Evolutionary conservation across 2,888 invertebrate species (phyloP).

Genomic region (Apoderus coryli): DNA sequence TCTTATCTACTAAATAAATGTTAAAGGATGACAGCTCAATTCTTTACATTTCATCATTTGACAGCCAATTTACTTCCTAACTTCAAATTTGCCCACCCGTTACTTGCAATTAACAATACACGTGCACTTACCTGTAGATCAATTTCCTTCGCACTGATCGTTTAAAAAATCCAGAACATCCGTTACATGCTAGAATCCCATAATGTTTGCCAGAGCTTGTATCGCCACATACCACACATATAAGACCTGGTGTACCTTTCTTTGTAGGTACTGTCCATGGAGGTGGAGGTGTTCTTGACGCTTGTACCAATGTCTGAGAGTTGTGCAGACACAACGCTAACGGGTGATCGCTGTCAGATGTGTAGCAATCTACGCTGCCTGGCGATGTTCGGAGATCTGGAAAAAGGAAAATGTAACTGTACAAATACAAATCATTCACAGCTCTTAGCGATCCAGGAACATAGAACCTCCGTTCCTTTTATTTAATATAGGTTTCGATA

Average conservation of each 20-base stretch:
- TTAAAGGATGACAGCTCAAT: too few species aligned
- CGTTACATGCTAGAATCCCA: conserved; percentile 96
- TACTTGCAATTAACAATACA: too few species aligned
- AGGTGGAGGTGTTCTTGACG: conserved; percentile 46
- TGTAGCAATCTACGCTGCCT: conserved; percentile 30
- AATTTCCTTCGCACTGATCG: conserved; percentile 89
- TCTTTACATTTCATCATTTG: too few species aligned
- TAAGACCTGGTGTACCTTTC: conserved; percentile 57
- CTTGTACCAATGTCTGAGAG: conserved; percentile 45
- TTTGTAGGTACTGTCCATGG: conserved; percentile 35
- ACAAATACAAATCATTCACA: too few species aligned
- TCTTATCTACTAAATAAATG: too few species aligned
- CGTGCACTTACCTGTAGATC: conserved; percentile 89
- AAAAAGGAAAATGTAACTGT: too few species aligned
- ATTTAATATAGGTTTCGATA: too few species aligned
- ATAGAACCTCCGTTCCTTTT: too few species aligned
- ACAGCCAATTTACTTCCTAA: too few species aligned
- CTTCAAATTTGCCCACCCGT: too few species aligned
- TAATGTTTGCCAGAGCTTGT: conserved; percentile 96
- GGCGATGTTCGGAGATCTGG: conserved; percentile 30
- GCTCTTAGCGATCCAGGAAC: too few species aligned
- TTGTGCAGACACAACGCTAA: conserved; percentile 44
- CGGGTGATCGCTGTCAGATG: conserved; percentile 36
- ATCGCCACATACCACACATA: conserved; percentile 94
- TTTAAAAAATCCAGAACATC: conserved; percentile 99